Evolutionary conservation across 2,888 invertebrate species (phyloP).

Genomic region (Dromius quadrimaculatus): DNA sequence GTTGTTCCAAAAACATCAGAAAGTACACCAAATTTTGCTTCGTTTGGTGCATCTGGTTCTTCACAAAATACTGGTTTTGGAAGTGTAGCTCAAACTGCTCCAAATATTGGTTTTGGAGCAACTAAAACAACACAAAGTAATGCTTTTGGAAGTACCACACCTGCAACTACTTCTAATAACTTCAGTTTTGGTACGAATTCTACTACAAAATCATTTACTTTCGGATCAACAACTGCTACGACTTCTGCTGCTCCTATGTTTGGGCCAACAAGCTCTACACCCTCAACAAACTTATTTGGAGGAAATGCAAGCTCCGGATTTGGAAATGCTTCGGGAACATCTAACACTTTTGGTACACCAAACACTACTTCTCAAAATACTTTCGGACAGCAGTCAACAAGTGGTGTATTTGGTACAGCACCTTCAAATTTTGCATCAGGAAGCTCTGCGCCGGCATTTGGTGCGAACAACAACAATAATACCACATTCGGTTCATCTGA

Average conservation of each 20-base stretch:
- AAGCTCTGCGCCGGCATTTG: conserved; percentile 31
- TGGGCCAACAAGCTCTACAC: conserved; percentile 49
- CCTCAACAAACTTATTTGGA: conserved; percentile 47
- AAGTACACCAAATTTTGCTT: conserved; percentile 11
- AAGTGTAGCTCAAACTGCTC: conserved; percentile 19
- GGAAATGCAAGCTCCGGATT: conserved; percentile 38
- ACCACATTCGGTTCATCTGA: conserved; percentile 53
- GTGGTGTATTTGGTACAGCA: conserved; percentile 63
- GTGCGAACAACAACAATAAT: conserved; percentile 35
- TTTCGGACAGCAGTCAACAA: conserved; percentile 63
- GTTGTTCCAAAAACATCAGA: conserved; percentile 43
- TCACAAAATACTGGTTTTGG: conserved; percentile 35
- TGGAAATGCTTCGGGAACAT: conserved; percentile 31
- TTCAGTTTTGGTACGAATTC: conserved; percentile 41
- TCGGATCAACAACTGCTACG: conserved; percentile 42
- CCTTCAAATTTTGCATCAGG: conserved; percentile 52
- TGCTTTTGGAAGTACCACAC: conserved; percentile 34
- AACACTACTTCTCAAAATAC: conserved; percentile 38
- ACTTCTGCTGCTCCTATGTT: conserved; percentile 48
- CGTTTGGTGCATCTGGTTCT: conserved; percentile 27
- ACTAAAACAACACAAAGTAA: conserved; percentile 32
- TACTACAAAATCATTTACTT: conserved; percentile 46
- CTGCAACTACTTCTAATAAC: conserved; percentile 31
- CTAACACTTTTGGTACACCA: conserved; percentile 48
- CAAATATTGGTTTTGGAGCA: conserved; percentile 31